A percentile compares a stretch with the other conserved stretches of the same genome.
phyloP scores from a whole-genome alignment of 2,888 invertebrate genomes.

The Andrena haemorrhoa region DNA sequence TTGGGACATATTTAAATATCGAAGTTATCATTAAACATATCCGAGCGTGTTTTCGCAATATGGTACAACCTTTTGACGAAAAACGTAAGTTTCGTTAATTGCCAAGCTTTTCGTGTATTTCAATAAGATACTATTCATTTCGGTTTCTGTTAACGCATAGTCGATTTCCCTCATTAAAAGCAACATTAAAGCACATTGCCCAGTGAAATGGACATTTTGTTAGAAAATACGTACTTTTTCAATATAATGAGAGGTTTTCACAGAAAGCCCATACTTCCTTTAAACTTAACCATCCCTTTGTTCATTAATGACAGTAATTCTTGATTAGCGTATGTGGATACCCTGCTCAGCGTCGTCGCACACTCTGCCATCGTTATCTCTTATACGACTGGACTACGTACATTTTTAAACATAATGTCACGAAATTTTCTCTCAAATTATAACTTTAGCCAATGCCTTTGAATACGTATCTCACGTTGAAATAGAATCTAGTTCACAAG shows the following conservation, averaged over 20 bases:
- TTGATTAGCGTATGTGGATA: not conserved
- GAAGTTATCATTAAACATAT: slow-evolving; percentile 1
- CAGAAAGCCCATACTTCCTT: not conserved
- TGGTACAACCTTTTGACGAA: not conserved
- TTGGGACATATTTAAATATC: not conserved
- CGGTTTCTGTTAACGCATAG: not conserved
- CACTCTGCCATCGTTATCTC: no score
- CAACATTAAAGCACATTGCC: not conserved
- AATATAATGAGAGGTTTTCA: not conserved
- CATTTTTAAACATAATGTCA: no score
- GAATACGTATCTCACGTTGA: no score
- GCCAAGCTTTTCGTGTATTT: not conserved
- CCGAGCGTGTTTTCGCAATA: not conserved
- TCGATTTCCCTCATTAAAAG: not conserved
- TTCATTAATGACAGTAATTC: not conserved
- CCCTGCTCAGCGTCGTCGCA: no score
- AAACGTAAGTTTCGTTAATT: not conserved
- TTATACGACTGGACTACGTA: no score
- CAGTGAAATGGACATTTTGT: not conserved
- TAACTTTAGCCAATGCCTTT: no score
- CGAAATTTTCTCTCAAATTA: no score
- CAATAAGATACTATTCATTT: not conserved
- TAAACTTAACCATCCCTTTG: not conserved
- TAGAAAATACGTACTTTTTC: not conserved
- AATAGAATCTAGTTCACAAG: no score